Percentiles rank a stretch among this genome's conserved stretches.
Conservation (phyloP, 2,888 invertebrate species). For the Embidobia sp. region DNA sequence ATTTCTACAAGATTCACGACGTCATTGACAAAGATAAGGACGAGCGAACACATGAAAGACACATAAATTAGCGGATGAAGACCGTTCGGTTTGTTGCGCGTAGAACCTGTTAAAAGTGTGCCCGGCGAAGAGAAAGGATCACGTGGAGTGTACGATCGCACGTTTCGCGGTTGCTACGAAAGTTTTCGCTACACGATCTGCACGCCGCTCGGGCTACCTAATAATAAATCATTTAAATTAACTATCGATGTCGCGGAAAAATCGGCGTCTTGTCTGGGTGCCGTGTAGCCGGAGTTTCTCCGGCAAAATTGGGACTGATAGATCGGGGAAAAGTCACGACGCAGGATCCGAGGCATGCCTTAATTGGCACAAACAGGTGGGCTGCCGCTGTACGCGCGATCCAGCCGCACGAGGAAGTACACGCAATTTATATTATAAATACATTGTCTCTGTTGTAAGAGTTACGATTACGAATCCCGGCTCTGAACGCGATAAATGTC, state of each 20-base stretch:
- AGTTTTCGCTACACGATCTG: conserved; percentile 59
- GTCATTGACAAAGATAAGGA: conserved; percentile 58
- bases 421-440: conserved; percentile 46
- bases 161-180: conserved; percentile 52
- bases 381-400: no score
- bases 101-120: conserved; percentile 59
- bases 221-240: conserved; percentile 68
- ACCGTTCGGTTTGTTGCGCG: conserved; percentile 44
- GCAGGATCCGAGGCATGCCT: conserved; percentile 53
- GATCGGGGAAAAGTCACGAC: conserved; percentile 60
- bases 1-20: conserved; percentile 37
- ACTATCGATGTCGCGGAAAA: conserved; percentile 66
- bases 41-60: conserved; percentile 61
- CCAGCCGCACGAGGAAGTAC: conserved; percentile 2
- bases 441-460: conserved; percentile 22
- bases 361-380: conserved; percentile 66
- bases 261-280: conserved; percentile 46
- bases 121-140: conserved; percentile 63
- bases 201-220: conserved; percentile 59
- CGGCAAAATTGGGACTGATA: conserved; percentile 59
- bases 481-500: no score
- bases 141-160: conserved; percentile 45
- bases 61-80: conserved; percentile 66
- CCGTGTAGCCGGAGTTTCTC: conserved; percentile 60
- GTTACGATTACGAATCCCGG: conserved; percentile 34